A percentile compares a stretch with the other conserved stretches of the same genome.
phyloP scores from a whole-genome alignment of 2,113 vertebrate genomes.

The Apteryx mantelli region DNA sequence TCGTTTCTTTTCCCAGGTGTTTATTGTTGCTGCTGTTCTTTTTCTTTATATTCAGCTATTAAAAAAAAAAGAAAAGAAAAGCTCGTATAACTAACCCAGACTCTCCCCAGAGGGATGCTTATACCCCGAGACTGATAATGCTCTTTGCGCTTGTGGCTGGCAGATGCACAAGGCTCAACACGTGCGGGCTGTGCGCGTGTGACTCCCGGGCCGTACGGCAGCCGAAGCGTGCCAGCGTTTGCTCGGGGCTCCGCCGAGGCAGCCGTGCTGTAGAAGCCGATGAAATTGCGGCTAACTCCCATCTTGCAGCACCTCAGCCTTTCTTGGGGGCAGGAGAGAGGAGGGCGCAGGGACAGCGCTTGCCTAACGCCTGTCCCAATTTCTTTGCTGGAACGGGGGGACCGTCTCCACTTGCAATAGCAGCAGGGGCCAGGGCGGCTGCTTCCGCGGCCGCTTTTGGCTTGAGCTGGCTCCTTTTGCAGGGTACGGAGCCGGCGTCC shows the following conservation, averaged over 20 bases:
- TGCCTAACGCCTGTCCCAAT: background rate
- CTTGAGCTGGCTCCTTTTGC: constrained; percentile 75
- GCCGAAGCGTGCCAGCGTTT: background rate
- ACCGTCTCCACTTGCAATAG: constrained; percentile 52
- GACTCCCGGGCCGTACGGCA: background rate
- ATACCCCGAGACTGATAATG: fast-evolving
- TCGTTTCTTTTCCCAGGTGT: background rate
- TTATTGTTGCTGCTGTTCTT: background rate
- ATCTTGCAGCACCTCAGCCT: fast-evolving
- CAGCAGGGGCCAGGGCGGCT: background rate
- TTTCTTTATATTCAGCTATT: background rate
- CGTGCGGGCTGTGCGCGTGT: fast-evolving
- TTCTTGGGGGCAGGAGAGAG: background rate
- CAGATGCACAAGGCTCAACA: background rate
- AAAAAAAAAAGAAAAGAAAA: background rate
- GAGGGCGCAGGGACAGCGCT: fast-evolving
- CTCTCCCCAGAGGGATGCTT: background rate
- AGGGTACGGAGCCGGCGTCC: constrained; percentile 82
- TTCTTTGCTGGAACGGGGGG: background rate
- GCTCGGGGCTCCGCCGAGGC: background rate
- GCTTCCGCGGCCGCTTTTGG: background rate
- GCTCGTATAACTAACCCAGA: background rate
- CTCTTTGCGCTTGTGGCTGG: background rate
- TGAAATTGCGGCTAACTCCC: background rate
- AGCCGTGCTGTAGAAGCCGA: background rate